Evolutionary conservation across 2,113 vertebrate genomes (phyloP).

Genomic region (Agelaius tricolor): DNA sequence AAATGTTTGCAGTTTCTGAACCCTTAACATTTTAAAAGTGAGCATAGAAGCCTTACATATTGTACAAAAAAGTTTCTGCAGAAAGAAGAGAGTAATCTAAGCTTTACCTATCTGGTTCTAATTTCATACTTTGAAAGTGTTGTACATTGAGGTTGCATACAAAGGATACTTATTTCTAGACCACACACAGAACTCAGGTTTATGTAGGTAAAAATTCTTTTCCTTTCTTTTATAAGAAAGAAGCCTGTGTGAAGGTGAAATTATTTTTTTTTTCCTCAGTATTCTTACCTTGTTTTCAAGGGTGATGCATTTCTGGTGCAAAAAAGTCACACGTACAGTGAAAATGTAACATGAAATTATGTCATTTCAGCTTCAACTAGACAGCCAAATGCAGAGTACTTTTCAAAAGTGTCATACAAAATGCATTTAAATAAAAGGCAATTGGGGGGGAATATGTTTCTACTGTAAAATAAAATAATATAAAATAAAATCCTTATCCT

Average conservation of each 20-base stretch:
- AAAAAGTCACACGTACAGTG: not conserved
- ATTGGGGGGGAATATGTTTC: not conserved
- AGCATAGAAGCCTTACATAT: not conserved
- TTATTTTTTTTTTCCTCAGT: not conserved
- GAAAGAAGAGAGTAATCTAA: not conserved
- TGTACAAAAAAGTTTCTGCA: not conserved
- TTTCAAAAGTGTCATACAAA: slow-evolving; percentile 1
- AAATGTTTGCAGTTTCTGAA: not conserved
- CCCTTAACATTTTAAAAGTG: not conserved
- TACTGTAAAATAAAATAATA: not conserved
- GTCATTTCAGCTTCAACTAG: slow-evolving; percentile 6
- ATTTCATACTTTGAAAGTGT: not conserved
- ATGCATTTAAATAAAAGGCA: not conserved
- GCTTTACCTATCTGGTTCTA: not conserved
- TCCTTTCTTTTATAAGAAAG: not conserved
- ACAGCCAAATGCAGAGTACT: not conserved
- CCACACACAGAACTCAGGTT: not conserved
- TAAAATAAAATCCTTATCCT: not conserved
- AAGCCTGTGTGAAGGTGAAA: not conserved
- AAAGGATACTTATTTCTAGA: not conserved
- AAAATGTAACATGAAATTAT: not conserved
- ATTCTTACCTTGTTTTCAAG: not conserved
- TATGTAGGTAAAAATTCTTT: not conserved
- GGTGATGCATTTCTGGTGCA: not conserved
- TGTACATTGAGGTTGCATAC: not conserved